Evolutionary conservation across 2,113 vertebrate species (phyloP).

Genomic region (Athene cunicularia): DNA sequence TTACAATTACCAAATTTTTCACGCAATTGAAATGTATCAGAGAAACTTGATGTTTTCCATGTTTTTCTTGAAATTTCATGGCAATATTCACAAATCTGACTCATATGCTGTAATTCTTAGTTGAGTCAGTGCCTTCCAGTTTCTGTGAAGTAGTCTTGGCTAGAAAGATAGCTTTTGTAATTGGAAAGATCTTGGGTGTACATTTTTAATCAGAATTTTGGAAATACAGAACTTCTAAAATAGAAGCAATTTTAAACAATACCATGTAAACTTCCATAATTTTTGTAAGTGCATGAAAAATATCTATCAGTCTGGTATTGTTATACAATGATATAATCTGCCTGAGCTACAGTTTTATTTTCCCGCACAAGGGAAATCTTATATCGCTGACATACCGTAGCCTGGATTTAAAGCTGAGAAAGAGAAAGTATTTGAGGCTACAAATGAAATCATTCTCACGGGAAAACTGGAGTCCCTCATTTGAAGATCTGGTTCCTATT

Average conservation of each 20-base stretch:
- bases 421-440: not conserved
- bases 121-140: constrained; percentile 36
- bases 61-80: constrained; percentile 46
- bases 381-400: not conserved
- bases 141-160: constrained; percentile 45
- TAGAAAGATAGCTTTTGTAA: constrained; percentile 28
- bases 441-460: not conserved
- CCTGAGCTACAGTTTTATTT: not conserved
- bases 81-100: constrained; percentile 33
- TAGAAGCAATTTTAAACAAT: not conserved
- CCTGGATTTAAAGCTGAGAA: not conserved
- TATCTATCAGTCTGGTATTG: not conserved
- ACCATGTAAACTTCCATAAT: not conserved
- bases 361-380: not conserved
- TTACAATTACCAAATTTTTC: constrained; percentile 4
- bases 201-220: not conserved
- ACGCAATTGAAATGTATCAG: not conserved
- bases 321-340: not conserved
- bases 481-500: not conserved
- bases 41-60: not conserved
- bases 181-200: constrained; percentile 4
- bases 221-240: not conserved
- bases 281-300: not conserved
- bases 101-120: constrained; percentile 33
- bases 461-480: not conserved